A percentile compares a stretch with the other conserved stretches of the same genome.
These are phyloP conservation scores for Scomberomorus guttatus DNA, from an alignment of 2,797 vertebrate species.

Conservation along the genomic window DNA sequence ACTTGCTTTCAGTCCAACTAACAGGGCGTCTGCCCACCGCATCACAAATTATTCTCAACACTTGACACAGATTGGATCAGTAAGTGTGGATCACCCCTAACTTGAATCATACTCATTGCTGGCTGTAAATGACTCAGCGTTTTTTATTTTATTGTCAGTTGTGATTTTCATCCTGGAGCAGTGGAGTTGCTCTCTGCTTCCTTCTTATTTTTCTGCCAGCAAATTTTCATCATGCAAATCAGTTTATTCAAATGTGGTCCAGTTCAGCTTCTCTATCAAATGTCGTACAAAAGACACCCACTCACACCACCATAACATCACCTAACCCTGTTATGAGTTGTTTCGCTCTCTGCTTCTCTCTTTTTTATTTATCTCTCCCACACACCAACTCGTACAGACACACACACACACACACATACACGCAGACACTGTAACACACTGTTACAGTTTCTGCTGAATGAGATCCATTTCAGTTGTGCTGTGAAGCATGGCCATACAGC, in stretches of 20 bases:
- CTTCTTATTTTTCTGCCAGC: not conserved
- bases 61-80: not conserved
- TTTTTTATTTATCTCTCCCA: not conserved
- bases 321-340: not conserved
- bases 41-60: slow-evolving; percentile 5
- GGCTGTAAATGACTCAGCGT: not conserved
- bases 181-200: not conserved
- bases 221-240: slow-evolving; percentile 69
- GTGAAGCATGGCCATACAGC: not conserved
- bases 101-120: not conserved
- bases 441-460: slow-evolving; percentile 3
- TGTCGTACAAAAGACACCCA: slow-evolving; percentile 4
- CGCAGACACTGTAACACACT: not conserved
- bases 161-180: not conserved
- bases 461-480: not conserved
- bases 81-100: not conserved
- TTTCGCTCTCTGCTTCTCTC: not conserved
- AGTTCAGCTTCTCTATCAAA: slow-evolving; percentile 27
- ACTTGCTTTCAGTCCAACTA: too few species aligned
- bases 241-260: slow-evolving; percentile 45
- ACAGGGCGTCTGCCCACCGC: not conserved
- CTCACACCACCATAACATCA: not conserved
- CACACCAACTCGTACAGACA: not conserved
- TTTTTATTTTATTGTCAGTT: not conserved
- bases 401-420: too few species aligned